These are phyloP conservation scores for Emydoidea blandingii DNA, from an alignment of 2,797 vertebrate species.

Conservation along the genomic window DNA sequence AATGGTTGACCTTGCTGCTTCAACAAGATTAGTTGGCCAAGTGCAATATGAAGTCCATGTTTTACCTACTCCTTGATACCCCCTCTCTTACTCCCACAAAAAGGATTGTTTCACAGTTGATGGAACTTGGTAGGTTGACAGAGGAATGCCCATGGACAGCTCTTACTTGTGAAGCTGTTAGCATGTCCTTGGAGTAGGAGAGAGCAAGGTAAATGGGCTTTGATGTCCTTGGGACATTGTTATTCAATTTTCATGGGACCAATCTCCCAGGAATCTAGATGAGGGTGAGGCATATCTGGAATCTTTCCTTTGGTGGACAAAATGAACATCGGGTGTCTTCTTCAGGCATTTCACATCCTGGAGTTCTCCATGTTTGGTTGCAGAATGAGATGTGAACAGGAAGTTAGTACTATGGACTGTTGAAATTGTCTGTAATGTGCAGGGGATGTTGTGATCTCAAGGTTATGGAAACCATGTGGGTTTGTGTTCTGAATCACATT, in stretches of 20 bases:
- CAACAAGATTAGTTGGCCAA: not conserved
- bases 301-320: accelerated
- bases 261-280: not conserved
- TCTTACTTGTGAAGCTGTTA: not conserved
- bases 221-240: not conserved
- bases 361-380: not conserved
- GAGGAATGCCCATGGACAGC: accelerated
- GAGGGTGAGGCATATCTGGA: accelerated
- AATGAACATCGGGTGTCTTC: not conserved
- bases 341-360: not conserved
- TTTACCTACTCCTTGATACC: not conserved
- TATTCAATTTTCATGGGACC: not conserved
- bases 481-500: not conserved
- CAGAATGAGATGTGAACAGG: not conserved
- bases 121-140: not conserved
- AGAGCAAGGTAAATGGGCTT: not conserved
- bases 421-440: not conserved
- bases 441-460: not conserved
- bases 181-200: accelerated
- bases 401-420: not conserved
- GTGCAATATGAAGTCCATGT: not conserved
- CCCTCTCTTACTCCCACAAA: not conserved
- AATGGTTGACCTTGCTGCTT: not conserved
- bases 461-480: not conserved
- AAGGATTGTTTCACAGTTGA: not conserved